Percentiles rank a stretch among this genome's conserved stretches.
phyloP scores from a whole-genome alignment of 1,140 invertebrate genomes.

The Samia ricini region DNA sequence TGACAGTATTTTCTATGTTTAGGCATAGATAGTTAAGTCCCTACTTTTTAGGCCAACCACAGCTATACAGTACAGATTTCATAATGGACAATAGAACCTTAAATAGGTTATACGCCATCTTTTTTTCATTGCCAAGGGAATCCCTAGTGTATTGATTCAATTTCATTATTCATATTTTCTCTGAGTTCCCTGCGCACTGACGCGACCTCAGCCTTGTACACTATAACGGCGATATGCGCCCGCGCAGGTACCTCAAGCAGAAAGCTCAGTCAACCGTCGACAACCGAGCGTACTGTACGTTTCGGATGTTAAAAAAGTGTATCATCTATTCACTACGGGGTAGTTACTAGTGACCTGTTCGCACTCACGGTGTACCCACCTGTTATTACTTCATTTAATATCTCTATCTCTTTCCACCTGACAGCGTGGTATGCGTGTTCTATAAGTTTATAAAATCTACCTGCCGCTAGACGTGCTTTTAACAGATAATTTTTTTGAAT shows the following conservation, averaged over 20 bases:
- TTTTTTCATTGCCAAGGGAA: neutral
- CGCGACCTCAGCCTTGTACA: neutral
- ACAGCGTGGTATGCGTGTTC: conserved; percentile 25
- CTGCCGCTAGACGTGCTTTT: conserved; percentile 34
- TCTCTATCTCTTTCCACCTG: neutral
- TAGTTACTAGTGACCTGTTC: conserved; percentile 16
- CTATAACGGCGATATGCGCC: neutral
- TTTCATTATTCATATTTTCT: neutral
- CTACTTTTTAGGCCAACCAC: too few relatives aligned
- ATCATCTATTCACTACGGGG: neutral
- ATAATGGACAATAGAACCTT: too few relatives aligned
- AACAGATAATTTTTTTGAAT: conserved; percentile 26
- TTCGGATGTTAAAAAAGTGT: neutral
- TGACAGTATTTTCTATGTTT: too few relatives aligned
- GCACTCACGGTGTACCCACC: conserved; percentile 9
- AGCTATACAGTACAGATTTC: too few relatives aligned
- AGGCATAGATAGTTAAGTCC: too few relatives aligned
- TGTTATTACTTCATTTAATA: conserved; percentile 1
- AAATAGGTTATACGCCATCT: too few relatives aligned
- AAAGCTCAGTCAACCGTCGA: conserved; percentile 1
- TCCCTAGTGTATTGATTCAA: neutral
- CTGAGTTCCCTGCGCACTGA: neutral
- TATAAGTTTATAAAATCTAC: conserved; percentile 48
- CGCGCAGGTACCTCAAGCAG: conserved; percentile 3
- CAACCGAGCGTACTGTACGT: neutral